These are phyloP conservation scores for Crocuta crocuta DNA, from an alignment of 2,113 vertebrate species.

Conservation along the genomic window DNA sequence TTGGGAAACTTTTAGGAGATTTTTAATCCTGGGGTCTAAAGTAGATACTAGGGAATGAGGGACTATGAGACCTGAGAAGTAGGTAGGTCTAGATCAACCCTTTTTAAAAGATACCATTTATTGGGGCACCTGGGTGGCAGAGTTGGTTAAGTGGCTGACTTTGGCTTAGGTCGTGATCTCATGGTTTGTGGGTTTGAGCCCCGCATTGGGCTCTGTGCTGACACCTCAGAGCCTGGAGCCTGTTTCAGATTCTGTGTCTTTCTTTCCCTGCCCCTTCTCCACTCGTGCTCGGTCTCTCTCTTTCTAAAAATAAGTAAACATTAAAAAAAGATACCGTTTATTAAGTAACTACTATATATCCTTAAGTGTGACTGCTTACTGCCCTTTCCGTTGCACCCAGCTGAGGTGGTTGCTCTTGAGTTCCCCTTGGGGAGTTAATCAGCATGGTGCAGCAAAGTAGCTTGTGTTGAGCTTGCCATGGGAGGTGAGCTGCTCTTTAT, in stretches of 20 bases:
- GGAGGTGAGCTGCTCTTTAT: background rate
- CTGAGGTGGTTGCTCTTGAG: background rate
- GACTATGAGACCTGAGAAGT: background rate
- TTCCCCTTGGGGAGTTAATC: background rate
- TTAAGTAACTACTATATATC: background rate
- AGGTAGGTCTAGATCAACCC: background rate
- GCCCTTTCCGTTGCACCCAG: background rate
- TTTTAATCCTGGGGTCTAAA: constrained; percentile 15
- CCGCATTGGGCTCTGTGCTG: too few species aligned
- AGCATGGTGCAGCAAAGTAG: background rate
- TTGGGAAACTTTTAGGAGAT: background rate
- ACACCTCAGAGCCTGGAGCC: too few species aligned
- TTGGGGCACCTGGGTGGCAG: too few species aligned
- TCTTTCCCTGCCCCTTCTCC: too few species aligned
- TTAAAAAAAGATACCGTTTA: background rate
- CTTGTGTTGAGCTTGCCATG: background rate
- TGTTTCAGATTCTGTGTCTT: too few species aligned
- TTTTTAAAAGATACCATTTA: background rate
- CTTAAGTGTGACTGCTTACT: background rate
- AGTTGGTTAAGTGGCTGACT: too few species aligned
- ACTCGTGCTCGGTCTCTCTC: too few species aligned
- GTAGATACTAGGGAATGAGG: background rate
- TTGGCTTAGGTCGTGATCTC: too few species aligned
- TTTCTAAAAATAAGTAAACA: too few species aligned
- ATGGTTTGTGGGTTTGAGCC: too few species aligned